A percentile compares a stretch with the other conserved stretches of the same genome.
phyloP scores from a whole-genome alignment of 1,140 invertebrate species.

The Diabrotica undecimpunctata region DNA sequence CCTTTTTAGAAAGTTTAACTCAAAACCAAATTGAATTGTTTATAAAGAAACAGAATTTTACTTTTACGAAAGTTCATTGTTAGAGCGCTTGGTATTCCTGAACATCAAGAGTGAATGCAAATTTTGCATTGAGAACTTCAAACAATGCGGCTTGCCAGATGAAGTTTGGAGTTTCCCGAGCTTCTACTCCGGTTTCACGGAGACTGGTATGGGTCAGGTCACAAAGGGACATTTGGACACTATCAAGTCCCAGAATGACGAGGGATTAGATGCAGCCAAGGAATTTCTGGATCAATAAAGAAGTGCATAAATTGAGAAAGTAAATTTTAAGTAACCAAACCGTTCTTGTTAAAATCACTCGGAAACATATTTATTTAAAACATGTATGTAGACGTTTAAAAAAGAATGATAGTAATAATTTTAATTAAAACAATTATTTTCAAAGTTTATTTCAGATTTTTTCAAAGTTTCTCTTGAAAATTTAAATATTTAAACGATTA shows the following conservation, averaged over 20 bases:
- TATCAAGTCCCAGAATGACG: neutral
- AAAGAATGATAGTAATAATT: too few relatives aligned
- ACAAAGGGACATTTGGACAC: conserved; percentile 15
- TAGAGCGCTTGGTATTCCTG: neutral
- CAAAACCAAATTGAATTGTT: too few relatives aligned
- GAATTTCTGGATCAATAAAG: neutral
- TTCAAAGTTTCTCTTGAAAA: too few relatives aligned
- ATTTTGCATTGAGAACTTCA: conserved; percentile 3
- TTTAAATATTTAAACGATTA: too few relatives aligned
- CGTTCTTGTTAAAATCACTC: too few relatives aligned
- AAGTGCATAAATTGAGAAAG: neutral
- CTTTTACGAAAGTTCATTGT: neutral
- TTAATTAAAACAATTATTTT: too few relatives aligned
- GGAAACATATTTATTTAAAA: too few relatives aligned
- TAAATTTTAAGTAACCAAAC: too few relatives aligned
- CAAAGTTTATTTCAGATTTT: too few relatives aligned
- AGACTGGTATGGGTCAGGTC: neutral
- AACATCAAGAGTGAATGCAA: neutral
- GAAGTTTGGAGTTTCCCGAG: neutral
- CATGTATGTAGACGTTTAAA: too few relatives aligned
- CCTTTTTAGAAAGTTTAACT: too few relatives aligned
- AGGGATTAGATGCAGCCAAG: neutral
- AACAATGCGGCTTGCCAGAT: conserved; percentile 12
- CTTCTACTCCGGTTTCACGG: conserved; percentile 4
- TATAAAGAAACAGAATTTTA: too few relatives aligned